Percentiles rank a stretch among this genome's conserved stretches.
Evolutionary conservation across 1,140 invertebrate species (phyloP).

Genomic region (Ceratosolen fusciceps): DNA sequence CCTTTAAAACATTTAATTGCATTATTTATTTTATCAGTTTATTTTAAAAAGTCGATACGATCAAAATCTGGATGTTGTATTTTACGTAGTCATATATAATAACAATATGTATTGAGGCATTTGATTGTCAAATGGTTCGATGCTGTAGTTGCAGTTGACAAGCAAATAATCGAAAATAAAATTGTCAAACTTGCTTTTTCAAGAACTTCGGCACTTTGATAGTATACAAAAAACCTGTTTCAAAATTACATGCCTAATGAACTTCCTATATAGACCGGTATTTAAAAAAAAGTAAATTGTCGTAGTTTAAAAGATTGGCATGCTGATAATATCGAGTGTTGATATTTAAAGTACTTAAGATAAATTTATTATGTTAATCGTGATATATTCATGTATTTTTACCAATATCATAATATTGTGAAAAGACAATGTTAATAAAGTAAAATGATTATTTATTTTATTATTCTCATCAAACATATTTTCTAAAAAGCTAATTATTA

Average conservation of each 20-base stretch:
- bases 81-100: too few species aligned
- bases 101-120: too few species aligned
- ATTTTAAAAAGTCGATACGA: too few species aligned
- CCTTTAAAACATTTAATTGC: too few species aligned
- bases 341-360: slow-evolving; percentile 17
- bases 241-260: not conserved
- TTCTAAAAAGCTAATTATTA: too few species aligned
- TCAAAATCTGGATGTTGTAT: too few species aligned
- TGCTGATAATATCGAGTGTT: not conserved
- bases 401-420: not conserved
- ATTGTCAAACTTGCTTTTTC: not conserved
- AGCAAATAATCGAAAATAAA: not conserved
- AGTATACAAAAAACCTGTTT: slow-evolving; percentile 10
- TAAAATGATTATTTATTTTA: not conserved
- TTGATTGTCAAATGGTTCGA: not conserved
- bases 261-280: not conserved
- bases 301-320: not conserved
- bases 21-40: too few species aligned
- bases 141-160: not conserved
- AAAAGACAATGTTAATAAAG: not conserved
- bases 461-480: too few species aligned
- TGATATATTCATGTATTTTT: not conserved
- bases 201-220: not conserved
- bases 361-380: not conserved
- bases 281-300: slow-evolving; percentile 8